Conservation (phyloP, 2,797 vertebrate species). For the Chaetodon trifasciatus region DNA sequence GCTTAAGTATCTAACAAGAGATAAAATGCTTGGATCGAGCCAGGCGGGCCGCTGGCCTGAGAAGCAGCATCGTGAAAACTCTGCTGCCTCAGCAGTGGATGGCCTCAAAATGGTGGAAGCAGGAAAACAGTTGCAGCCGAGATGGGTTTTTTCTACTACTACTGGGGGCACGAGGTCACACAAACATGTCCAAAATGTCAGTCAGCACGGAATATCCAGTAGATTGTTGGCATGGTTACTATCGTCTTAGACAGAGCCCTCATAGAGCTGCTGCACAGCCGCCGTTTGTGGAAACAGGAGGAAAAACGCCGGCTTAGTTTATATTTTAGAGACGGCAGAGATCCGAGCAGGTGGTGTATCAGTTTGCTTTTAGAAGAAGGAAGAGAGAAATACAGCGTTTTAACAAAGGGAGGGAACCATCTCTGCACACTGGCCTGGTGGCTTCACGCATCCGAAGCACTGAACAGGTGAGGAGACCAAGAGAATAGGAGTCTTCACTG, state of each 20-base stretch:
- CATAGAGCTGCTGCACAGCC: background rate
- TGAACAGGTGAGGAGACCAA: background rate
- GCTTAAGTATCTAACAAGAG: conserved; percentile 32
- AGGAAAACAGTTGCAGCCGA: conserved; percentile 29
- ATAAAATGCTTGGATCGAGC: conserved; percentile 18
- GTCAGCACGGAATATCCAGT: conserved; percentile 7
- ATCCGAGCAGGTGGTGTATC: background rate
- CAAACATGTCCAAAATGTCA: conserved; percentile 42
- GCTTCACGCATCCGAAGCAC: background rate
- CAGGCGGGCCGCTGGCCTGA: conserved; percentile 19
- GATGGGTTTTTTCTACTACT: conserved; percentile 10
- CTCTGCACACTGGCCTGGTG: background rate
- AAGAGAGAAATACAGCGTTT: background rate
- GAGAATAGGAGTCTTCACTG: conserved; percentile 4
- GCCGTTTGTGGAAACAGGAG: background rate
- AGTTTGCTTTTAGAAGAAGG: conserved; percentile 10
- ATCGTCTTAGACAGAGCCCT: too few species aligned
- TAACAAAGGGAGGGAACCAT: background rate
- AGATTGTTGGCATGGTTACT: conserved; percentile 18
- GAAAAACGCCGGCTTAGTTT: background rate
- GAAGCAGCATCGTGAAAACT: conserved; percentile 25
- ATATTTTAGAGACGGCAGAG: background rate
- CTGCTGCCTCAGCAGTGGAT: conserved; percentile 58
- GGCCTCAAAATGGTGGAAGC: conserved; percentile 63
- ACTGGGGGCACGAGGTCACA: conserved; percentile 53